These are phyloP conservation scores for Eulemur rubriventer DNA, from an alignment of 2,797 vertebrate genomes.

Conservation along the genomic window DNA sequence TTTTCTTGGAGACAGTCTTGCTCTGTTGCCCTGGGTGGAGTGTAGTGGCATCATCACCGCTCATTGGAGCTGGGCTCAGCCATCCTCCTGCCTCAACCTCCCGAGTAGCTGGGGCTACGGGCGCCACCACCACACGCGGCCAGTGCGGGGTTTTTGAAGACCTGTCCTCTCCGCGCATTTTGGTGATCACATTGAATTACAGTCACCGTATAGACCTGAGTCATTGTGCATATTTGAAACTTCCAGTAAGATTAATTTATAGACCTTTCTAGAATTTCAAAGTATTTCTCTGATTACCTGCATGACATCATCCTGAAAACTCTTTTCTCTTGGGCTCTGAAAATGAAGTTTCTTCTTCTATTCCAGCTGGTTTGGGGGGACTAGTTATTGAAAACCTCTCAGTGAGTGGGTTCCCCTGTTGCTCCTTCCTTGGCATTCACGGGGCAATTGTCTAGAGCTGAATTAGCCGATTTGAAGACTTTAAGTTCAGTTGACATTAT, in stretches of 20 bases:
- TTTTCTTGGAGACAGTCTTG: too few species aligned
- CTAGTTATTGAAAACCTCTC: not conserved
- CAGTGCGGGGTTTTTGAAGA: not conserved
- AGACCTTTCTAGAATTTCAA: not conserved
- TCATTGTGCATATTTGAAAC: not conserved
- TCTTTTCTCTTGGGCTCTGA: not conserved
- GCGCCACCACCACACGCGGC: too few species aligned
- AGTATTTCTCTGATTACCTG: not conserved
- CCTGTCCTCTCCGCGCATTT: not conserved
- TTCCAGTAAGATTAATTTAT: not conserved
- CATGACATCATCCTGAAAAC: not conserved
- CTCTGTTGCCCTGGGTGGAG: too few species aligned
- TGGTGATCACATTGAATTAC: not conserved
- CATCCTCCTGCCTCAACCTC: too few species aligned
- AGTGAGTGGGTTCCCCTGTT: not conserved
- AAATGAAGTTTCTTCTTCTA: not conserved
- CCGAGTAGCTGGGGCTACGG: too few species aligned
- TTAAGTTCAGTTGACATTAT: not conserved
- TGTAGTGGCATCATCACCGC: too few species aligned
- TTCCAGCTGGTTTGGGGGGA: not conserved
- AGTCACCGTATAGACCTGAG: rapidly evolving
- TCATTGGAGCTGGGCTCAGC: too few species aligned
- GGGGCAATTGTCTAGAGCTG: not conserved
- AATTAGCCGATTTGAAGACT: not conserved
- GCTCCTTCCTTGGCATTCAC: not conserved